Base-by-base conservation (phyloP, 2,888 invertebrate species). In the Ennomos quercinarius region DNA sequence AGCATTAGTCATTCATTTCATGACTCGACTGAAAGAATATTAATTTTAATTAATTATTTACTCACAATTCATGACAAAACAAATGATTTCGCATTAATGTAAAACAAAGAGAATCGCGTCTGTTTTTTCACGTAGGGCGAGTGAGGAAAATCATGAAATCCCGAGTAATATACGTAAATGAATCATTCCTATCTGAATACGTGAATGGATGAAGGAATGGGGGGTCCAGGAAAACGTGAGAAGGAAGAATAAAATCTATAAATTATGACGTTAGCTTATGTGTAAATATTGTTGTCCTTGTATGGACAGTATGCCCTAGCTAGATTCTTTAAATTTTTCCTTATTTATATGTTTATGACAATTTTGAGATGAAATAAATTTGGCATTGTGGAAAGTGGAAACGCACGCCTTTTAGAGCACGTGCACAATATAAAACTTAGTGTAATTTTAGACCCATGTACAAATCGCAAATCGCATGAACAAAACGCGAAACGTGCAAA, bases 111-210 rank as follows among this genome's bases (percentile, higher is more conserved):
- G 17, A n/a, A 13, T n/a, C n/a, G 27, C 44, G n/a, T 2, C 11
- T 35, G 11, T 35, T 47, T 47, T 17, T 37, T 66, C 66, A 65
- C 72, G 67, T 71, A 62, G 70, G 63, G 63, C 67, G 64, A 66
- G 66, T 59, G 34, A 72, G 77, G 76, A 74, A 71, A 78, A 76
- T 66, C 44, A 44, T 48, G 17, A 43, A 45, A 43, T 42, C 34
- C 27, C 27, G 27, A 27, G 27, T 27, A 27, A 27, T 27, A 27
- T 27, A 6, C 27, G 27, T 45, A 17, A 36, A n/a, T 8, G 9
- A 11, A 11, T 42, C 35, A 9, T 10, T 37, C 27, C 41, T 36
- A 4, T 8, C 39, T 35, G 35, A 56, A 43, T 35, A 39, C 41
- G 9, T 46, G 57, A 46, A 57, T 50, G 55, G 10, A 37, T 55